Conservation (phyloP, 2,888 invertebrate genomes). For the Kuschelorhynchus macadamiae region DNA sequence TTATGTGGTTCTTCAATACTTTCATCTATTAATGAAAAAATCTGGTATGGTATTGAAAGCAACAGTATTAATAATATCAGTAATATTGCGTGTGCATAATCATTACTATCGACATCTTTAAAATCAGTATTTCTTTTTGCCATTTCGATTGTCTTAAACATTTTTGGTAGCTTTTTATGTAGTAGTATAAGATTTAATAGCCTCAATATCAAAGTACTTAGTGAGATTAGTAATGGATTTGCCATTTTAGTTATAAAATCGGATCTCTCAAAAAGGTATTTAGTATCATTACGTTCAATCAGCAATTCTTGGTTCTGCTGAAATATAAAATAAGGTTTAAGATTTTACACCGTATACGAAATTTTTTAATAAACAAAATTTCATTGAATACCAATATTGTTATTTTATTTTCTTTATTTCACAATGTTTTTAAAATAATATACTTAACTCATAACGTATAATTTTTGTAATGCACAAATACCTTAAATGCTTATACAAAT, state of each 20-base stretch:
- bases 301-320: background rate
- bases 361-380: background rate
- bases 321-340: background rate
- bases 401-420: background rate
- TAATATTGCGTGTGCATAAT: slow-evolving; percentile 8
- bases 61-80: background rate
- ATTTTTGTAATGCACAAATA: no score
- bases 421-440: no score
- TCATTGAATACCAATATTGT: no score
- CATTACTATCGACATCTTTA: slow-evolving; percentile 4
- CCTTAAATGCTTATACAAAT: no score
- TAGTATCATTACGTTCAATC: no score
- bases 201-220: slow-evolving; percentile 5
- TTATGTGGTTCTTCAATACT: background rate
- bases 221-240: slow-evolving; percentile 14
- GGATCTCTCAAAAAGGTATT: background rate
- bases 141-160: slow-evolving; percentile 7
- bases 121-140: slow-evolving; percentile 1
- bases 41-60: slow-evolving; percentile 21
- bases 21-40: background rate
- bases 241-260: slow-evolving; percentile 10
- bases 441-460: background rate
- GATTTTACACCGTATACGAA: background rate
- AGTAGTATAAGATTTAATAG: slow-evolving; percentile 3
- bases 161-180: background rate